Evolutionary conservation across 2,888 invertebrate species (phyloP).

Genomic region (Drosophila koepferae): DNA sequence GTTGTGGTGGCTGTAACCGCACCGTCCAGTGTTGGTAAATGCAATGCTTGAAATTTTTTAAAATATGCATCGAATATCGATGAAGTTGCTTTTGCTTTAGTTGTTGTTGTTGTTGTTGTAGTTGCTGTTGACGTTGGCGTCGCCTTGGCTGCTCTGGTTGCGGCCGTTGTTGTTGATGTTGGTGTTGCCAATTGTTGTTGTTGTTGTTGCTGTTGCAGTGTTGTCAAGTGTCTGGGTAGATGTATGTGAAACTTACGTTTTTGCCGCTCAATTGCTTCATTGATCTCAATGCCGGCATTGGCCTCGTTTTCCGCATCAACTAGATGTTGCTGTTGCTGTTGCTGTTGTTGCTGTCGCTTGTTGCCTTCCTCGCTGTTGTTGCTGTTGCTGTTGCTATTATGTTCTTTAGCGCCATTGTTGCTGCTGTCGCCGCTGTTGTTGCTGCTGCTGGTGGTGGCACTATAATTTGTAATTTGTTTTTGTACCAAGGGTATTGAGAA

Average conservation of each 20-base stretch:
- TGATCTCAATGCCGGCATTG: slow-evolving; percentile 78
- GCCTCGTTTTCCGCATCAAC: slow-evolving; percentile 79
- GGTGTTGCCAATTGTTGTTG: slow-evolving; percentile 28
- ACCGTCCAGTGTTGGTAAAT: slow-evolving; percentile 72
- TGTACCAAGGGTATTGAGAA: slow-evolving; percentile 74
- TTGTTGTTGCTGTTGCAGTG: slow-evolving; percentile 33
- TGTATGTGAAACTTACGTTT: slow-evolving; percentile 81
- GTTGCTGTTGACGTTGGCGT: slow-evolving; percentile 53
- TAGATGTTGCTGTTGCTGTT: slow-evolving; percentile 52
- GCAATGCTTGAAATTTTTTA: slow-evolving; percentile 81
- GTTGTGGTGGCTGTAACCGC: slow-evolving; percentile 62
- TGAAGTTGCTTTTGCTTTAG: slow-evolving; percentile 61
- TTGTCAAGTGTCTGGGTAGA: slow-evolving; percentile 58
- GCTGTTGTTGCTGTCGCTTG: slow-evolving; percentile 39
- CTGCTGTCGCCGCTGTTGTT: slow-evolving; percentile 55
- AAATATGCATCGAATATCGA: slow-evolving; percentile 84
- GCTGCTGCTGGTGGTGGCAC: slow-evolving; percentile 71
- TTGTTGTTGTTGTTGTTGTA: slow-evolving; percentile 43
- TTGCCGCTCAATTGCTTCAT: slow-evolving; percentile 83
- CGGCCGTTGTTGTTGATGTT: slow-evolving; percentile 25
- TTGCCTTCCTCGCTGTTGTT: slow-evolving; percentile 50
- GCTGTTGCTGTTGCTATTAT: slow-evolving; percentile 50
- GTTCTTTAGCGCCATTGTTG: slow-evolving; percentile 39
- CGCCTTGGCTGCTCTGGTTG: slow-evolving; percentile 30
- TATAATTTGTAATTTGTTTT: slow-evolving; percentile 80